phyloP scores from a whole-genome alignment of 2,113 vertebrate genomes.

The Podiceps cristatus region DNA sequence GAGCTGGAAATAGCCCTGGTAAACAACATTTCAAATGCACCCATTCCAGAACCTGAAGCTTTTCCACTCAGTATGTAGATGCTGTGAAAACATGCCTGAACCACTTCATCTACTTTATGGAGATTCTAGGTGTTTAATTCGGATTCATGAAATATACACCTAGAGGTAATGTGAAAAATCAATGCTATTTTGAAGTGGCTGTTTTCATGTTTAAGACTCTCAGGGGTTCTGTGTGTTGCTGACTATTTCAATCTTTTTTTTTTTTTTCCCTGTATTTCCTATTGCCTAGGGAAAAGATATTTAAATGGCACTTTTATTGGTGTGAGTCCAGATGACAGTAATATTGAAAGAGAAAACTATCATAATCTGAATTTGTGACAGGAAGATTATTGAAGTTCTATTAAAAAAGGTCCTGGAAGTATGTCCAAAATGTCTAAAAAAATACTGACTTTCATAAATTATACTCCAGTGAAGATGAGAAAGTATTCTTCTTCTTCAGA shows the following conservation, averaged over 20 bases:
- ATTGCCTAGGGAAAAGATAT: neutral
- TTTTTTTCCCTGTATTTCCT: neutral
- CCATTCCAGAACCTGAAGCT: neutral
- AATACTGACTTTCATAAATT: neutral
- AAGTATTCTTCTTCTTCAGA: neutral
- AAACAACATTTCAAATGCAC: neutral
- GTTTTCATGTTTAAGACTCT: neutral
- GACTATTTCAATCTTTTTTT: neutral
- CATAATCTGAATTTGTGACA: neutral
- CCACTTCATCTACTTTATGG: neutral
- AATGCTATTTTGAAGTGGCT: neutral
- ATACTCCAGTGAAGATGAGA: neutral
- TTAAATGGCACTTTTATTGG: neutral
- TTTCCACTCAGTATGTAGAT: neutral
- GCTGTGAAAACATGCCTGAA: neutral
- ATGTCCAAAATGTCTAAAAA: neutral
- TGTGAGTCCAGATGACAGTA: neutral
- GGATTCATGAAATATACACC: neutral
- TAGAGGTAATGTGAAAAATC: neutral
- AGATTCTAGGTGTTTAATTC: neutral
- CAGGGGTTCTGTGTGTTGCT: neutral
- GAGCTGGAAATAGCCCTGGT: neutral
- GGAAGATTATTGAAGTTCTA: neutral
- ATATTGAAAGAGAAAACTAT: neutral
- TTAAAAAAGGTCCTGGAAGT: neutral